Percentiles rank a stretch among this genome's conserved stretches.
phyloP scores from a whole-genome alignment of 1,140 invertebrate genomes.

The Papilio machaon region DNA sequence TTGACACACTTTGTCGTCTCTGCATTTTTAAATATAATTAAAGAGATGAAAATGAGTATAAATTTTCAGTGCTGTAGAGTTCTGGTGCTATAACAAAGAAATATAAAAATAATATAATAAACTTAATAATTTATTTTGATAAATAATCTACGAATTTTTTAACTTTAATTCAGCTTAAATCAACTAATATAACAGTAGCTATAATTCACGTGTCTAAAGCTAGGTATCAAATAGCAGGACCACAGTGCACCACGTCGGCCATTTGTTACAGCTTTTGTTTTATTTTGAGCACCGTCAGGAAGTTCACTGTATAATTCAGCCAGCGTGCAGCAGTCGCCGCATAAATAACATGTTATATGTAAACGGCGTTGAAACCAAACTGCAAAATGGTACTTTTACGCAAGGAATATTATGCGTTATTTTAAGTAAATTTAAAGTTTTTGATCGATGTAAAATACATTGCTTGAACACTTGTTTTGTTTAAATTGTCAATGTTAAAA shows the following conservation, averaged over 20 bases:
- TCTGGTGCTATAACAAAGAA: no score
- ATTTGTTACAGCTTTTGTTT: conserved; percentile 5
- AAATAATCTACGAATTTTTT: no score
- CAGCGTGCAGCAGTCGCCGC: not conserved
- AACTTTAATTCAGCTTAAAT: no score
- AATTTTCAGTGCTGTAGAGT: no score
- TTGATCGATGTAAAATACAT: no score
- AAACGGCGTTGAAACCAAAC: not conserved
- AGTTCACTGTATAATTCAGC: not conserved
- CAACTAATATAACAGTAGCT: not conserved
- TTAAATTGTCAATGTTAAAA: no score
- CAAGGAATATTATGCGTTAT: not conserved
- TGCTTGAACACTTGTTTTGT: no score
- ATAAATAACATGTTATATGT: not conserved
- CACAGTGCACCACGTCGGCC: not conserved
- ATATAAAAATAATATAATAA: not conserved
- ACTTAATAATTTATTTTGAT: no score
- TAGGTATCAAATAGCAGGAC: conserved; percentile 1
- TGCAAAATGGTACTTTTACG: not conserved
- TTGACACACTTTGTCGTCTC: no score
- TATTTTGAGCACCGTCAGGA: not conserved
- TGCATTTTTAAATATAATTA: no score
- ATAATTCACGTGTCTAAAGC: not conserved
- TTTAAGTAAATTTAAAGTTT: not conserved
- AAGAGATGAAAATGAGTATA: no score